A percentile compares a stretch with the other conserved stretches of the same genome.
These are phyloP conservation scores for Oxyruncus cristatus DNA, from an alignment of 2,113 vertebrate species.

Conservation along the genomic window DNA sequence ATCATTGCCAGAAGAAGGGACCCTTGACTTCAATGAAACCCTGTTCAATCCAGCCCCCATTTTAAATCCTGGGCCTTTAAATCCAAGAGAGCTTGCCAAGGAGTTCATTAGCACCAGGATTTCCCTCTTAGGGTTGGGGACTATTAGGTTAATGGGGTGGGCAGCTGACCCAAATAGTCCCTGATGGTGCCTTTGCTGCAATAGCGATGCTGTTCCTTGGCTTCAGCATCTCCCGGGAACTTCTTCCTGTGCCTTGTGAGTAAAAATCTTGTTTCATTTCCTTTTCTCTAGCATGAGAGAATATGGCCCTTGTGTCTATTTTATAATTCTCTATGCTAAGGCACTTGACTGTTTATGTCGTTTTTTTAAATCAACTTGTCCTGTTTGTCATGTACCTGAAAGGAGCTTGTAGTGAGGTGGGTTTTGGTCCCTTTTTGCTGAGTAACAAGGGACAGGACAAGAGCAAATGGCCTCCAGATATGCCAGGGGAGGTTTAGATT, in stretches of 20 bases:
- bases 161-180: neutral
- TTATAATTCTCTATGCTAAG: neutral
- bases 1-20: neutral
- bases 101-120: neutral
- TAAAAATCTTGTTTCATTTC: neutral
- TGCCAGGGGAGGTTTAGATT: neutral
- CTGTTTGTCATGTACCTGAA: neutral
- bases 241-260: neutral
- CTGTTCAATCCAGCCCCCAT: neutral
- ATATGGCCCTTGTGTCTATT: fast-evolving
- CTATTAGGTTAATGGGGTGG: neutral
- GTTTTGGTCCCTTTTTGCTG: neutral
- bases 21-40: neutral
- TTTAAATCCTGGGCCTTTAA: neutral
- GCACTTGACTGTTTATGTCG: neutral
- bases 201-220: fast-evolving
- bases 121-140: neutral
- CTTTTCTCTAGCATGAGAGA: neutral
- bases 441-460: neutral
- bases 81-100: neutral
- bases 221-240: neutral
- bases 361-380: neutral
- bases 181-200: neutral
- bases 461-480: neutral
- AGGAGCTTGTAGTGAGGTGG: neutral